Evolutionary conservation across 2,797 vertebrate genomes (phyloP), one percentile per base, ranked within the genome.

Genomic region (Anabas testudineus): DNA sequence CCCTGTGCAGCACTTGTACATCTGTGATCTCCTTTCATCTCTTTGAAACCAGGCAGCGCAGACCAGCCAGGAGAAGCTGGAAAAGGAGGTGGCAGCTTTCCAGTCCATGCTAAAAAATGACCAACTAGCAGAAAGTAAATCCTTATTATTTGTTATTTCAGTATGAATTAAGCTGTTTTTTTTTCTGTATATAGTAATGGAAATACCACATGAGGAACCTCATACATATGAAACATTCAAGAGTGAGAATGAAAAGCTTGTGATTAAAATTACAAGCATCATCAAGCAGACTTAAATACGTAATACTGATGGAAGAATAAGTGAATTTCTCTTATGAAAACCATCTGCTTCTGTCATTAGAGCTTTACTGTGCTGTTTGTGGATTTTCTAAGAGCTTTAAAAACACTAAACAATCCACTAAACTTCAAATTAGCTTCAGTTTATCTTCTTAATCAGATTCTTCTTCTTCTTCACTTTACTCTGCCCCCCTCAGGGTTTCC

Each of bases 81-180:
- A 95, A 68, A 91, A 84, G 58, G 96, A 97, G 82, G 86, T 98
- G 80, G 90, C 92, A 73, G 91, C 57, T 21, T 95, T 98, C 65
- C 85, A 97, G 63, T 89, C 87, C 80, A 92, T 96, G 92, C 91
- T 96, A 80, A 95, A 94, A 83, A 92, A 91, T 36, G 91, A 92
- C 21, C 90, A 93, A 24, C 87, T 89, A 67, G 76, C 92, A 76
- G 93, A 95, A 95, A 94, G 98, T 98, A 96, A 89, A 56, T 22
- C 60, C 15, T 36, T 10, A 15, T 39, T 14, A 14, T 15, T 15
- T 74, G 14, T 49, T 54, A 24, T 73, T 79, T 73, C 22, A 62
- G 49, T 66, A 7, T 61, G 16, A 51, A 32, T 19, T 45, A 10
- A 3, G 24, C n/a, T n/a, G n/a, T n/a, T n/a, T 71, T 45, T 18